Evolutionary conservation across 2,888 invertebrate species (phyloP).

Genomic region (Sepiola atlantica): DNA sequence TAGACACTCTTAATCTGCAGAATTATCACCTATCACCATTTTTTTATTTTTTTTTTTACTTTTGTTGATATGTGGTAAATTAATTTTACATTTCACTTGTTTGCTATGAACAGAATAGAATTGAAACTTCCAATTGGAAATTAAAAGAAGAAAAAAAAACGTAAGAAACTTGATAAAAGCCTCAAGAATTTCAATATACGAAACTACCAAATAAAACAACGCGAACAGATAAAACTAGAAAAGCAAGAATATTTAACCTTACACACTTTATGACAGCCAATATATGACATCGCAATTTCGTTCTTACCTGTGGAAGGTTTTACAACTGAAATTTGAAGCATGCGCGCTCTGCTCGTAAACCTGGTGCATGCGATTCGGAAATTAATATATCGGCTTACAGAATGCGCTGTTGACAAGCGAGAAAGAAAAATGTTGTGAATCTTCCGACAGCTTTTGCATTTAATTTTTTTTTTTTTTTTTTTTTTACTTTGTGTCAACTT

Average conservation of each 20-base stretch:
- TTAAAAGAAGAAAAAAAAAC: too few relatives aligned
- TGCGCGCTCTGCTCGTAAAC: neutral
- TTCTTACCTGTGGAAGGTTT: neutral
- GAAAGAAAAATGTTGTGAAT: neutral
- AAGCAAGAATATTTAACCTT: neutral
- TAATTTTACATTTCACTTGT: too few relatives aligned
- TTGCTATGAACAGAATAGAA: too few relatives aligned
- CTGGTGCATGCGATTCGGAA: neutral
- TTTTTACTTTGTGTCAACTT: too few relatives aligned
- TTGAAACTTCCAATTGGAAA: too few relatives aligned
- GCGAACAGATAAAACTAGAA: neutral
- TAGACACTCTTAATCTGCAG: too few relatives aligned
- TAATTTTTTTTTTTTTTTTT: neutral
- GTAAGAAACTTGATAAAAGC: too few relatives aligned
- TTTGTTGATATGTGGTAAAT: too few relatives aligned
- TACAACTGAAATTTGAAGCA: neutral
- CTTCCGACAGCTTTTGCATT: neutral
- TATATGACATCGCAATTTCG: neutral
- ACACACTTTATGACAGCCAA: too few relatives aligned
- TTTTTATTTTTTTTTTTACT: too few relatives aligned
- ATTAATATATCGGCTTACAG: neutral
- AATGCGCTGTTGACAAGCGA: neutral
- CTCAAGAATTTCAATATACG: too few relatives aligned
- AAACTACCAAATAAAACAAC: neutral
- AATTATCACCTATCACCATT: too few relatives aligned